Conservation (phyloP, 35 echinoderm and acorn worm genomes). For the Apostichopus parvimensis region DNA sequence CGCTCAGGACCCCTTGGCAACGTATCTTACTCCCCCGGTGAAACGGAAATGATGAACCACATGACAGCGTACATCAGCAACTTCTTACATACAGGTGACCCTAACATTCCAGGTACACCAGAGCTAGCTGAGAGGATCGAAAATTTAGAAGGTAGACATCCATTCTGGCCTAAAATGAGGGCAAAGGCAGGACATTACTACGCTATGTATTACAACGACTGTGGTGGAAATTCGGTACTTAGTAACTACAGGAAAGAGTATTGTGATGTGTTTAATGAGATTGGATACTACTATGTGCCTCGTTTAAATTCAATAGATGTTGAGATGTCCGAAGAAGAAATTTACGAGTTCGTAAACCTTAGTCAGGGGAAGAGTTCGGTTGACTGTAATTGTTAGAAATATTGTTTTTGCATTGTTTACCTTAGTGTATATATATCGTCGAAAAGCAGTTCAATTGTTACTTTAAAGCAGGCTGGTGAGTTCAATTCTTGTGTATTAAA, state of each 20-base stretch:
- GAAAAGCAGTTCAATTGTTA: too few relatives aligned
- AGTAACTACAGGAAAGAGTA: constrained; percentile 30
- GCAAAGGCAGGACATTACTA: constrained; percentile 18
- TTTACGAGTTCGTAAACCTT: background rate
- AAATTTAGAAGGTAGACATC: background rate
- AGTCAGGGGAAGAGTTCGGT: background rate
- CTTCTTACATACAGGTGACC: constrained; percentile 54
- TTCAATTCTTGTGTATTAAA: too few relatives aligned
- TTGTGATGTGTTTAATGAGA: constrained; percentile 27
- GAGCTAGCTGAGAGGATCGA: background rate
- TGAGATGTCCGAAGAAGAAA: background rate
- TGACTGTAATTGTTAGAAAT: constrained; percentile 12
- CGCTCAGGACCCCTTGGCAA: constrained; percentile 44
- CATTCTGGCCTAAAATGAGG: constrained; percentile 38
- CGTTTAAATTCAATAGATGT: constrained; percentile 22
- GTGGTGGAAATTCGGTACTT: constrained; percentile 31
- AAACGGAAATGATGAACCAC: constrained; percentile 33
- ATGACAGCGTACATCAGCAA: constrained; percentile 52
- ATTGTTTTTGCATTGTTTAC: too few relatives aligned
- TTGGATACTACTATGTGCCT: constrained; percentile 37
- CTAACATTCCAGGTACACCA: constrained; percentile 35
- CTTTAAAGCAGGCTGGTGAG: too few relatives aligned
- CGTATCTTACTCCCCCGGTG: constrained; percentile 36
- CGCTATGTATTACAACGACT: constrained; percentile 19
- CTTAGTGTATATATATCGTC: too few relatives aligned